Conservation (phyloP, 2,113 vertebrate species). For the Rhagologus leucostigma region DNA sequence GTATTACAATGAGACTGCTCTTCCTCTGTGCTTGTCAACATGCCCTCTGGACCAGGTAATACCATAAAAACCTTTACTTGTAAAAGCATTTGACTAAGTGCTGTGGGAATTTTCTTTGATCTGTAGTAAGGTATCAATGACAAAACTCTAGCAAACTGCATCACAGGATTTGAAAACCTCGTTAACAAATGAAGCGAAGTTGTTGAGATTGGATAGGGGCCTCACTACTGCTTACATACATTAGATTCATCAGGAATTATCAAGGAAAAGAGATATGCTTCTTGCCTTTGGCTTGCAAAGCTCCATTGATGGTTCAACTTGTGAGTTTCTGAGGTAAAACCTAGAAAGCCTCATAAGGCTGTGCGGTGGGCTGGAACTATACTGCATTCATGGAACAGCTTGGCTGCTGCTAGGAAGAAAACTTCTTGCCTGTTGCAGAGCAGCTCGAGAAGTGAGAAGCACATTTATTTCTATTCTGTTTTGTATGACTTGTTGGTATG, state of each 20-base stretch:
- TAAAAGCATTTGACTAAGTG: not conserved
- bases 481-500: not conserved
- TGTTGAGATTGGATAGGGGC: not conserved
- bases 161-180: not conserved
- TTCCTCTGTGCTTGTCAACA: not conserved
- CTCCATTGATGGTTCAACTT: accelerated
- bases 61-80: not conserved
- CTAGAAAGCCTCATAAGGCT: not conserved
- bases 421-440: not conserved
- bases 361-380: not conserved
- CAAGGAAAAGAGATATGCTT: not conserved
- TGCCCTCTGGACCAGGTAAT: not conserved
- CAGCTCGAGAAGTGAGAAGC: not conserved
- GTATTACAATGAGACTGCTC: not conserved
- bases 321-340: not conserved
- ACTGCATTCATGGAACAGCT: not conserved
- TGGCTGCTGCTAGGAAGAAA: not conserved
- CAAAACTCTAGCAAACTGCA: not conserved
- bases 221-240: not conserved
- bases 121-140: not conserved
- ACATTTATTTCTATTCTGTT: not conserved
- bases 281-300: not conserved
- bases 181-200: not conserved
- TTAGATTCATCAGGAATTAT: not conserved
- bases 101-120: not conserved